A percentile compares a stretch with the other conserved stretches of the same genome.
phyloP scores from a whole-genome alignment of 2,888 invertebrate genomes.

The Epinotia bilunana region DNA sequence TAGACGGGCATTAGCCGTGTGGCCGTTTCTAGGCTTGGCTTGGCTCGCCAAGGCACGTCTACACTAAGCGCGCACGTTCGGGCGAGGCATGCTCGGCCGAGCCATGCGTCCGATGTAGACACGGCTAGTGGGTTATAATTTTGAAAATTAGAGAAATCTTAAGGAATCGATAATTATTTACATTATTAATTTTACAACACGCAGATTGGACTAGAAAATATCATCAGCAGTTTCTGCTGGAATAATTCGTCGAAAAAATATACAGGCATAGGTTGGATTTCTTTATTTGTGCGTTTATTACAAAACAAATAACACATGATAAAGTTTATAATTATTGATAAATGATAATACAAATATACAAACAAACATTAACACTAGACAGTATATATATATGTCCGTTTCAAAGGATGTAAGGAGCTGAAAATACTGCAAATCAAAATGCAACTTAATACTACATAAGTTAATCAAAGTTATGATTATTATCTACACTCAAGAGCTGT shows the following conservation, averaged over 20 bases:
- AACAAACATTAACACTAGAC: constrained; percentile 27
- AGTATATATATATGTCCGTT: neutral
- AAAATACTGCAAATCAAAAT: constrained; percentile 30
- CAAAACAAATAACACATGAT: constrained; percentile 38
- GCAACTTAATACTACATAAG: constrained; percentile 7
- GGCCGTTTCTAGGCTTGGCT: too few relatives aligned
- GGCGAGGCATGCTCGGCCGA: too few relatives aligned
- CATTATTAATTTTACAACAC: neutral
- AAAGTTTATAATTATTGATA: constrained; percentile 12
- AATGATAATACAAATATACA: constrained; percentile 37
- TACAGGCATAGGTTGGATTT: neutral
- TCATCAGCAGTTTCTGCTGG: neutral
- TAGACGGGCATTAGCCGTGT: too few relatives aligned
- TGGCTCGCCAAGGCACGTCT: too few relatives aligned
- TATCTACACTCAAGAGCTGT: neutral
- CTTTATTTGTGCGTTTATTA: constrained; percentile 42
- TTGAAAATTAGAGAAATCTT: neutral
- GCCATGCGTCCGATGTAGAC: too few relatives aligned
- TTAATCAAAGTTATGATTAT: neutral
- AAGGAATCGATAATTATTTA: neutral
- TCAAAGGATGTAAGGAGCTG: neutral
- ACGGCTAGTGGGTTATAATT: neutral
- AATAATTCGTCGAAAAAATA: neutral
- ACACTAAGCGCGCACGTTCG: too few relatives aligned
- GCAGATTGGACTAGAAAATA: neutral